Conservation (phyloP, 2,888 invertebrate species). For the Uloborus plumipes region DNA sequence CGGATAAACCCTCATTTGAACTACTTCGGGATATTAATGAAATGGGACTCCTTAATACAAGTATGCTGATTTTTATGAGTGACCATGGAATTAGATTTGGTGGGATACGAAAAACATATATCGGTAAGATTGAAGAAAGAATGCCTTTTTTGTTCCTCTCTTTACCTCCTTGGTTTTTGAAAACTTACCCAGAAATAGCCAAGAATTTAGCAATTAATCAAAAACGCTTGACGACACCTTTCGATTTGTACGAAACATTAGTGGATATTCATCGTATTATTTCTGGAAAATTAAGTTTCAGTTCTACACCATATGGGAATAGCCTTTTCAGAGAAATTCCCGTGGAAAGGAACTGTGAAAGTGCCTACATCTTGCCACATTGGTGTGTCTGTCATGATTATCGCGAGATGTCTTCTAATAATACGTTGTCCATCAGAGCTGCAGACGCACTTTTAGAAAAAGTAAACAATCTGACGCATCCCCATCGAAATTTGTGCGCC, state of each 20-base stretch:
- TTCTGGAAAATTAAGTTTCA: conserved; percentile 70
- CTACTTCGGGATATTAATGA: conserved; percentile 76
- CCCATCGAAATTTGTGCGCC: conserved; percentile 77
- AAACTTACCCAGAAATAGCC: conserved; percentile 77
- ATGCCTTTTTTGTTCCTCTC: conserved; percentile 83
- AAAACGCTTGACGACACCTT: conserved; percentile 82
- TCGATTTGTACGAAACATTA: conserved; percentile 86
- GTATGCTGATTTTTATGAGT: conserved; percentile 68
- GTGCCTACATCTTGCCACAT: conserved; percentile 70
- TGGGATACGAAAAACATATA: conserved; percentile 71
- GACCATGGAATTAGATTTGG: conserved; percentile 72
- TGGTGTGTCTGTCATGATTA: conserved; percentile 69
- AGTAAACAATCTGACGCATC: conserved; percentile 37
- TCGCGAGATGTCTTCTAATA: background rate
- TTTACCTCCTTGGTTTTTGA: conserved; percentile 81
- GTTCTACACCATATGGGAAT: conserved; percentile 33
- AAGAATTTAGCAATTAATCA: conserved; percentile 79
- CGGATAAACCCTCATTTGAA: conserved; percentile 69
- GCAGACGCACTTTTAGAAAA: conserved; percentile 2
- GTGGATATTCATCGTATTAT: conserved; percentile 81
- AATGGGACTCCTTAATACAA: conserved; percentile 75
- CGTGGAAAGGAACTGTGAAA: conserved; percentile 69
- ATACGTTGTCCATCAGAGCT: background rate
- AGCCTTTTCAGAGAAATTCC: conserved; percentile 70
- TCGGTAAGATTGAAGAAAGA: conserved; percentile 84